Evolutionary conservation across 2,888 invertebrate genomes (phyloP).

Genomic region (Chorisops tibialis): DNA sequence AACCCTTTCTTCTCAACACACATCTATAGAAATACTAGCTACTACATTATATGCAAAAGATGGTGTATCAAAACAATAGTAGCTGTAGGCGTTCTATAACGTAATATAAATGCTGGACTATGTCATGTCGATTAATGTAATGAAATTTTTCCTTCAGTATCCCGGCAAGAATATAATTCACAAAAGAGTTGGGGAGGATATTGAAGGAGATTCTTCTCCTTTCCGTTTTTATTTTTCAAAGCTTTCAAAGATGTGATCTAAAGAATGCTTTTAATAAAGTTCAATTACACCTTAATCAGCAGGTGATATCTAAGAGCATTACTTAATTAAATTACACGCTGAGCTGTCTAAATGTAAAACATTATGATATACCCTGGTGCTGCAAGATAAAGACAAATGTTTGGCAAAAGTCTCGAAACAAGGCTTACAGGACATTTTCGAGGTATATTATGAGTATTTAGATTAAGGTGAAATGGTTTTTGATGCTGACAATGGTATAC

Average conservation of each 20-base stretch:
- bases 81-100: too few relatives aligned
- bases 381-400: not conserved
- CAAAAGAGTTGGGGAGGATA: slow-evolving; percentile 18
- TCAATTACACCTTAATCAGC: slow-evolving; percentile 39
- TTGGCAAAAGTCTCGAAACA: not conserved
- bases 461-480: not conserved
- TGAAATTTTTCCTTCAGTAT: slow-evolving; percentile 27
- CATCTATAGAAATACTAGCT: too few relatives aligned
- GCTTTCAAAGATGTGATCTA: slow-evolving; percentile 4
- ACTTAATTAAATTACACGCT: slow-evolving; percentile 38
- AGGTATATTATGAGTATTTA: not conserved
- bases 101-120: too few relatives aligned
- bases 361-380: not conserved
- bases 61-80: too few relatives aligned
- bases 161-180: slow-evolving; percentile 14
- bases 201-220: not conserved
- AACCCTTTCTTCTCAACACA: too few relatives aligned
- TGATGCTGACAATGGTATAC: not conserved
- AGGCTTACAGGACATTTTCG: not conserved
- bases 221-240: too few relatives aligned
- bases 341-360: slow-evolving; percentile 12
- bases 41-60: too few relatives aligned
- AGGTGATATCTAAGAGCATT: slow-evolving; percentile 38
- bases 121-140: slow-evolving; percentile 29
- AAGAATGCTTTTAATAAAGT: slow-evolving; percentile 37